Percentiles rank a stretch among this genome's conserved stretches.
Evolutionary conservation across 2,888 invertebrate genomes (phyloP).

Genomic region (Rhyacophila evoluta): DNA sequence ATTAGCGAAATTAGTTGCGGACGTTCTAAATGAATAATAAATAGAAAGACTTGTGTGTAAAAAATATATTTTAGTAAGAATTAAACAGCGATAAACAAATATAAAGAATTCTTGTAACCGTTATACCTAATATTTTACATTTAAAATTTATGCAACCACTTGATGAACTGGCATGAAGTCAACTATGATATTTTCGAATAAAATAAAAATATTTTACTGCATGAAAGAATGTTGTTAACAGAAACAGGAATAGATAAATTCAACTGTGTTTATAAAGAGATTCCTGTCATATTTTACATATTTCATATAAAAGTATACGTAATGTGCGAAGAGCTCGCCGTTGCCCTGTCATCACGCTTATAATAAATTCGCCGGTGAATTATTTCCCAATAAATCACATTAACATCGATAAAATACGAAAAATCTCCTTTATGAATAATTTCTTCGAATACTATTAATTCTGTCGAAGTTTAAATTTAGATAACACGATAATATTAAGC

Average conservation of each 20-base stretch:
- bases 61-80: no score
- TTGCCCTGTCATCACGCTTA: background rate
- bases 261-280: background rate
- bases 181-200: no score
- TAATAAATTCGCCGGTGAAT: background rate
- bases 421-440: background rate
- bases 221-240: background rate
- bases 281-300: conserved; percentile 1
- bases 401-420: background rate
- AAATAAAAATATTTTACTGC: background rate
- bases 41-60: no score
- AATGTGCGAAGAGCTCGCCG: background rate
- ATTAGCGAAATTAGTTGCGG: no score
- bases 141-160: no score
- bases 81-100: no score
- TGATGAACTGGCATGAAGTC: no score
- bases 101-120: no score
- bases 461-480: background rate
- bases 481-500: background rate
- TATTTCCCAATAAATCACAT: conserved; percentile 1
- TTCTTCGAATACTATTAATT: background rate
- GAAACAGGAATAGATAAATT: background rate
- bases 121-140: no score
- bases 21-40: no score
- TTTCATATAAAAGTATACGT: background rate